Conservation (phyloP, 2,113 vertebrate species). For the Falcunculus frontatus region DNA sequence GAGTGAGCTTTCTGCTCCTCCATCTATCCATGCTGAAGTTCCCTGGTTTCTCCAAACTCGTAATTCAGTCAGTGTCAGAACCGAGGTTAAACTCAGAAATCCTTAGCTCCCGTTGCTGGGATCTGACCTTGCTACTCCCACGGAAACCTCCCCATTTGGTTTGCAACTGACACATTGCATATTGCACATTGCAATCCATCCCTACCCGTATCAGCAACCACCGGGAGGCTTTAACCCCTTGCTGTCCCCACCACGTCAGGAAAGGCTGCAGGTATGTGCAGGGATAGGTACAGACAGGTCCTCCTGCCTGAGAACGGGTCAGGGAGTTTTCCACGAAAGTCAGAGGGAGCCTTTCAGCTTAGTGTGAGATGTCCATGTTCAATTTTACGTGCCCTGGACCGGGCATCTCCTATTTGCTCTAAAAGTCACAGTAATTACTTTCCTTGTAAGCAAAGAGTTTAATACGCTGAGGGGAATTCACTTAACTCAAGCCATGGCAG, state of each 20-base stretch:
- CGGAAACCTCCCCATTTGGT: not conserved
- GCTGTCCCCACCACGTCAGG: rapidly evolving
- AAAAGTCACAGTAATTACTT: not conserved
- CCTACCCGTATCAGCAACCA: not conserved
- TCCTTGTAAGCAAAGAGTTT: conserved; percentile 40
- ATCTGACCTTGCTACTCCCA: not conserved
- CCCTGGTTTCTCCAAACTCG: not conserved
- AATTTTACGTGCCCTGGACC: not conserved
- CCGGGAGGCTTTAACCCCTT: not conserved
- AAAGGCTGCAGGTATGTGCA: not conserved
- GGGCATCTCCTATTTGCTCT: not conserved
- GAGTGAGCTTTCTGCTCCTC: not conserved
- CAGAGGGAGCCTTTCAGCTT: not conserved
- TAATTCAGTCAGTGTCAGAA: not conserved
- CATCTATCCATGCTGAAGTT: not conserved
- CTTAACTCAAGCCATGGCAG: conserved; percentile 21
- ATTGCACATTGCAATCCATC: not conserved
- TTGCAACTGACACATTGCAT: not conserved
- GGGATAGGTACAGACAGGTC: not conserved
- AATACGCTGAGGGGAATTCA: conserved; percentile 28
- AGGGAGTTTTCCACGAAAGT: not conserved
- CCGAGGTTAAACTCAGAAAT: not conserved
- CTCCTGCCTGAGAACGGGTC: not conserved
- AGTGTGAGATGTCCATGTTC: not conserved
- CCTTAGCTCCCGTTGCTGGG: not conserved